Base-by-base conservation (phyloP, 1,140 invertebrate species). In the Drosophila pseudoananassae region DNA sequence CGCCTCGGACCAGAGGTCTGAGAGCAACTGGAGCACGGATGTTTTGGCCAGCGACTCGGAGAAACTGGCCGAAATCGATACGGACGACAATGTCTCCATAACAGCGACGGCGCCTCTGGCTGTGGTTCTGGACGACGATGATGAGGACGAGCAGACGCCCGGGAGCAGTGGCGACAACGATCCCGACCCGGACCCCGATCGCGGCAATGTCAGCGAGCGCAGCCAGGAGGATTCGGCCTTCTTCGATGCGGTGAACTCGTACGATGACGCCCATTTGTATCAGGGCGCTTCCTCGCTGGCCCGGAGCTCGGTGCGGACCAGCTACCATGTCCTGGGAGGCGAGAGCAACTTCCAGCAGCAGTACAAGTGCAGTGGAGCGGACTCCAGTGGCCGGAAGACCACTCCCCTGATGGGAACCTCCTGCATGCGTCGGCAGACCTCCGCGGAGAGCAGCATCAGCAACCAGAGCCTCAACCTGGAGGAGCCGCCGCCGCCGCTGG, bases 11-110 rank as follows among this genome's bases (percentile, higher is more conserved):
- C 98, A 97, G 23, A 96, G 97, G 1, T 98, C 97, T 76, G 98
- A 99, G 93, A 94, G 94, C 55, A 98, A 98, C 0, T 99, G 98
- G 98, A 98, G 97, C 81, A 99, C 98, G 14, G 98, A 99, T 93
- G 98, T 99, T 27, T 92, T 99, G 46, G 97, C 97, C 1, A 98
- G 97, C 17, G 98, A 99, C 91, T 98, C 97, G 4, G 98, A 99
- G 91, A 93, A 97, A 49, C 93, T 98, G 65, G 97, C 96, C 1
- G 98, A 99, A 92, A 94, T 97, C 15, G 96, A 97, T 81, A 96
- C 95, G 8, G 96, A 97, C 82, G 96, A 97, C 74, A 95, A 95
- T 46, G 94, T 93, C 0, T 96, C 96, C 92, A 95, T 96, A 9
- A 95, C 95, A 1, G 92, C 92, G 17, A 90, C 77, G 0, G 95